Base-by-base conservation (phyloP, 2,113 vertebrate genomes). In the Megaleporinus macrocephalus region DNA sequence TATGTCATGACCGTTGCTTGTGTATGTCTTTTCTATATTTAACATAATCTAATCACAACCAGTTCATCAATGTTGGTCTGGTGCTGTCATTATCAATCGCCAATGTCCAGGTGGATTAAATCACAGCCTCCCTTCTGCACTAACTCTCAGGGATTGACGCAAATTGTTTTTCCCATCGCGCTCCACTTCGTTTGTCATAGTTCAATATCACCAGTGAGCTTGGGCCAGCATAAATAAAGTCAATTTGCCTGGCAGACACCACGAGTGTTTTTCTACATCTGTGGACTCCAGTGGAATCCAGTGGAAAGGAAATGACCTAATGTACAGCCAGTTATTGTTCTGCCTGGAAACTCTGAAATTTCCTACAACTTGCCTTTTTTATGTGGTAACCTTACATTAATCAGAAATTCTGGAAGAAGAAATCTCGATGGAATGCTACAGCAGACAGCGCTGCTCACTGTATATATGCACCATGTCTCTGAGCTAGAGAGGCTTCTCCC, bases 251-350 rank as follows among this genome's bases (percentile, higher is more conserved):
- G 82, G 83, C 76, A 63, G 27, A 62, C n/a, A 20, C 26, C 53
- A 70, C 30, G 18, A 30, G 18, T 30, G 68, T 80, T 65, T 55
- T 30, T 12, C 68, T 62, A 44, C 55, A 29, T 77, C 72, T 73
- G 68, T 63, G 76, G 73, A 79, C 49, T n/a, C n/a, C n/a, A n/a
- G n/a, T 73, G 57, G 66, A 78, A 85, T 51, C 61, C 30, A 72
- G 18, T 26, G 9, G 24, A 84, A 69, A 86, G 83, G 82, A 81
- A 86, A 86, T 86, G 80, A 86, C 41, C 82, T 83, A 80, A 86
- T 87, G 83, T 62, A 66, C 49, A 51, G 66, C 81, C 72, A 81
- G 53, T 69, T 84, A 76, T 66, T 76, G 78, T 57, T 83, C 55
- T 84, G 68, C 65, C 57, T 86, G 72, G 73, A 80, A 83, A 81